Evolutionary conservation across 2,888 invertebrate genomes (phyloP).

Genomic region (Philaethria dido): DNA sequence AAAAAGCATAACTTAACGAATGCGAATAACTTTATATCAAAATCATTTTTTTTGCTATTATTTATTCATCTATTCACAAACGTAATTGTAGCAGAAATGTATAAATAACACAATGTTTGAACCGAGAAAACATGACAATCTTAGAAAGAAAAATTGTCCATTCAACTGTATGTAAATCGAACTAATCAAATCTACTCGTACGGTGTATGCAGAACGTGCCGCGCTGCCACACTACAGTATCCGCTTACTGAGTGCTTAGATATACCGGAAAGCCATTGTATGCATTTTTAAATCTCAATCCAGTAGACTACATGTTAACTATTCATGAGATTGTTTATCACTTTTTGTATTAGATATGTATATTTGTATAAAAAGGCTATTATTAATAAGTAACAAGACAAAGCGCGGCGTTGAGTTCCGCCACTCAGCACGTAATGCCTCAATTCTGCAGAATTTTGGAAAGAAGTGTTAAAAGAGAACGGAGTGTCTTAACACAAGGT

Average conservation of each 20-base stretch:
- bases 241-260: slow-evolving; percentile 31
- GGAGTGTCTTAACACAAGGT: no score
- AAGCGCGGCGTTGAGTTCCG: no score
- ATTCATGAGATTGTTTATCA: slow-evolving; percentile 13
- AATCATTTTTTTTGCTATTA: no score
- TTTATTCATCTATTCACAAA: neutral
- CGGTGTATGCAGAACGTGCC: slow-evolving; percentile 49
- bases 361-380: neutral
- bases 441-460: no score
- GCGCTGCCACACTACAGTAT: slow-evolving; percentile 40
- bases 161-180: slow-evolving; percentile 43
- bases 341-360: neutral
- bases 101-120: neutral
- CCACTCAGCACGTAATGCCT: no score
- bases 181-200: slow-evolving; percentile 44
- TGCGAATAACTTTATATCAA: no score
- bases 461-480: no score
- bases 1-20: no score
- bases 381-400: no score
- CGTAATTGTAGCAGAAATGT: neutral
- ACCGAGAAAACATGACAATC: neutral
- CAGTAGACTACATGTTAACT: slow-evolving; percentile 13
- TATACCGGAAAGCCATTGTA: slow-evolving; percentile 24
- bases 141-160: slow-evolving; percentile 22
- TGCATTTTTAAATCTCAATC: slow-evolving; percentile 27